phyloP scores from a whole-genome alignment of 2,113 vertebrate genomes.

The Ceyx margarethae region DNA sequence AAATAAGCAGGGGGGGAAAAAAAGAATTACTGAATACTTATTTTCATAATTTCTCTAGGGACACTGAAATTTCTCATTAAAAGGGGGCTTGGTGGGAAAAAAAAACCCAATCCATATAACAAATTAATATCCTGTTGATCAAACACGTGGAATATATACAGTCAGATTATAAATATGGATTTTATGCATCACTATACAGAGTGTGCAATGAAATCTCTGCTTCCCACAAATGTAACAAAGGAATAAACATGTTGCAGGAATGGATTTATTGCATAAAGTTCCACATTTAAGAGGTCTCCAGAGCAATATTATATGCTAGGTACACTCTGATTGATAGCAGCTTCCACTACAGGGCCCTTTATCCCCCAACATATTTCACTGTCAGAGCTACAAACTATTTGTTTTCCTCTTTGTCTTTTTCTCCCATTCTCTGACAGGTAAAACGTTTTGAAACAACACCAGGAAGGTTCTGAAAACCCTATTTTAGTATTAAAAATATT shows the following conservation, averaged over 20 bases:
- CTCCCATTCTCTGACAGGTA: neutral
- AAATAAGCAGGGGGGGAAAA: neutral
- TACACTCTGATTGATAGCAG: conserved; percentile 25
- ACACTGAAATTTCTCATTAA: conserved; percentile 12
- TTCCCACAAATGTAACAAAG: conserved; percentile 15
- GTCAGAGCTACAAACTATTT: neutral
- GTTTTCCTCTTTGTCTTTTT: neutral
- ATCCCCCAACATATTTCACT: neutral
- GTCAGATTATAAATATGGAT: conserved; percentile 13
- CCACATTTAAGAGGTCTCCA: conserved; percentile 41
- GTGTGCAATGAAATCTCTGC: neutral
- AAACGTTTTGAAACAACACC: neutral
- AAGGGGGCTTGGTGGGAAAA: neutral
- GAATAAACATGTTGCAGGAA: conserved; percentile 22
- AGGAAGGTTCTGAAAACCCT: neutral
- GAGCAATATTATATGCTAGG: conserved; percentile 1
- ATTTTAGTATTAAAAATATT: neutral
- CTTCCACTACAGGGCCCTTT: neutral
- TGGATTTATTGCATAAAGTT: conserved; percentile 25
- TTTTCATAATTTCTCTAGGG: neutral
- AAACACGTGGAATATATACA: neutral
- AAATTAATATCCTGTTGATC: conserved; percentile 7
- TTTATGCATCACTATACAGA: neutral
- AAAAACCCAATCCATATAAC: neutral
- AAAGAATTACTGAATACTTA: neutral